Evolutionary conservation across 2,888 invertebrate species (phyloP), one percentile per base, ranked within the genome.

Genomic region (Eupithecia insigniata): DNA sequence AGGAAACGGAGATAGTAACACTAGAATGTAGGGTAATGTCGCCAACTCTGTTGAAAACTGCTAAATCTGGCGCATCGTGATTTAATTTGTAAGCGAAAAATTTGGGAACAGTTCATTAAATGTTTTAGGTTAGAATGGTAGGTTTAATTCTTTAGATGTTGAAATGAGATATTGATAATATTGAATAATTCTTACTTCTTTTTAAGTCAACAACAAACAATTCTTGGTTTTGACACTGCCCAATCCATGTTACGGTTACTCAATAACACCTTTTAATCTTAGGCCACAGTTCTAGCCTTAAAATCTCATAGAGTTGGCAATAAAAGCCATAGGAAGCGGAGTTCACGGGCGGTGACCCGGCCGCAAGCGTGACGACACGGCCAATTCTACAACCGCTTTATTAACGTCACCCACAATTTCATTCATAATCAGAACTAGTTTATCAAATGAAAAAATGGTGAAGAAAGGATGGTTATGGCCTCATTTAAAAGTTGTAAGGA

Each of bases 301-400:
- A 81, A 84, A 78, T 72, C 14, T 12, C 5, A 12, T 16, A 12
- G 30, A 74, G 71, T 67, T 69, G 69, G 71, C 69, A 71, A 74
- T 60, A 43, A 62, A 69, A 66, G 60, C 62, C 71, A 86, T 84
- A 90, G 92, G 90, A 92, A 91, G 86, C 87, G 86, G 83, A 88
- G 92, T 92, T 92, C 92, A 93, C 89, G 92, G 92, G 87, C 92
- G 84, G 85, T 93, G 93, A 92, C 92, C 92, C 89, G 89, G 81
- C 82, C 82, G 81, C 68, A 73, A 89, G 88, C 91, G 91, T 92
- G 87, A 89, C 89, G 87, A 80, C 72, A 72, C 74, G 77, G 71
- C 70, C 73, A 81, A 79, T 79, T 71, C 72, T 75, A 79, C 70
- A 70, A 74, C 61, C 68, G 72, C 69, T 70, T 51, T 51, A 68